Evolutionary conservation across 2,113 vertebrate species (phyloP), one percentile per base, ranked within the genome.

Genomic region (Sylvia atricapilla): DNA sequence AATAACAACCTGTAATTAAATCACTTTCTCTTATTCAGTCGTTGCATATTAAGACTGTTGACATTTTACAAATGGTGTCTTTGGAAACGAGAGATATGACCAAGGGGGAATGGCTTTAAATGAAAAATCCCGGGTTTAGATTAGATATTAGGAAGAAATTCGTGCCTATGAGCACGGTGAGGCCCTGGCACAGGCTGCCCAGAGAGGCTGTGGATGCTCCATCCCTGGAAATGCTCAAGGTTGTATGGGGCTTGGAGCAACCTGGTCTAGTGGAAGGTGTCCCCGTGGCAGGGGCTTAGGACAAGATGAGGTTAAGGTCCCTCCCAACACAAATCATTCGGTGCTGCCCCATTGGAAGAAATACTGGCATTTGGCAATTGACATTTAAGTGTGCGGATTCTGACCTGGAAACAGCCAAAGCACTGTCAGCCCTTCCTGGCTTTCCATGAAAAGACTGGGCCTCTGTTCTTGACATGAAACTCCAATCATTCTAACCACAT

Each of bases 1-100:
- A 96, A 96, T 98, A 97, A 94, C 86, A 97, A 95, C 89, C 78
- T 97, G 87, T 95, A 98, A 98, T 98, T 97, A 98, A 95, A 95
- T 97, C 66, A 94, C 96, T 98, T 97, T 95, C 95, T 97, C 72
- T 88, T 87, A 74, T 72, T 94, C 95, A 93, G 85, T 90, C 13
- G 3, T 96, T 97, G 59, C 33, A 28, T 44, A 52, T 81, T 41
- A 93, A 96, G 91, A 58, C 72, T 19, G 8, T 6, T 88, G 95
- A 95, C 69, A 63, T 92, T 94, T 94, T 95, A 95, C 92, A 96
- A 94, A 92, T 83, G 78, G 67, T 59, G 84, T 63, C 93, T 96
- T 95, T 94, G 55, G 75, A 97, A 97, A 96, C 55, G 58, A 95
- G 91, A 97, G 83, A 21, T 30, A n/a, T 17, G 49, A 84, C 53